Percentiles rank a stretch among this genome's conserved stretches.
Conservation (phyloP, 2,888 invertebrate genomes). For the Cantharis nigra region DNA sequence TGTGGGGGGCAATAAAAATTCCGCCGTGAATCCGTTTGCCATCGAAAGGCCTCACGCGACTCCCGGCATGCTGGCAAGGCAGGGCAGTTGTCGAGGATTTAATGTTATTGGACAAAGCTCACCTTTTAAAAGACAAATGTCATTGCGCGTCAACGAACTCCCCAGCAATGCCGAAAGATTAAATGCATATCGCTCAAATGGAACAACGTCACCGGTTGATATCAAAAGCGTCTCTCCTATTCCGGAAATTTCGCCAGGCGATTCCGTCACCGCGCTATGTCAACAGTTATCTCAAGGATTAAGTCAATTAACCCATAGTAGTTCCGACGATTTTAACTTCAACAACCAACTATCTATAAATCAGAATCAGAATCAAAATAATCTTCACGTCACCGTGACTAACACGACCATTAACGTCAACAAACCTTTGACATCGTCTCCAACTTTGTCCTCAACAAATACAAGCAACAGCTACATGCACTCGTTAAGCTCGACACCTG, state of each 20-base stretch:
- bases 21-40: constrained; percentile 85
- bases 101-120: constrained; percentile 78
- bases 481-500: constrained; percentile 37
- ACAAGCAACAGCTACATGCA: constrained; percentile 30
- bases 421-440: constrained; percentile 40
- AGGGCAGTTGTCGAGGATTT: constrained; percentile 93
- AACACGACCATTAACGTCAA: constrained; percentile 49
- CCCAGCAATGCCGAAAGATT: constrained; percentile 91
- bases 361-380: constrained; percentile 60
- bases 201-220: constrained; percentile 37
- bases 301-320: constrained; percentile 66
- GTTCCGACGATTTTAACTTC: constrained; percentile 62
- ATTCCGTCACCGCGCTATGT: constrained; percentile 73
- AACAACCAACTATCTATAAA: constrained; percentile 62
- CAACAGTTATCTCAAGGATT: constrained; percentile 74
- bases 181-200: constrained; percentile 53
- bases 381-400: constrained; percentile 51
- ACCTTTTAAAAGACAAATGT: constrained; percentile 95
- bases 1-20: constrained; percentile 47
- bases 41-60: constrained; percentile 97
- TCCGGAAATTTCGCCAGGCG: constrained; percentile 73
- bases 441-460: constrained; percentile 39
- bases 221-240: constrained; percentile 71
- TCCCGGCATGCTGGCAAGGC: constrained; percentile 89
- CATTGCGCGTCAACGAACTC: constrained; percentile 90